Evolutionary conservation across 2,113 vertebrate genomes (phyloP), one percentile per base, ranked within the genome.

Genomic region (Cinclus cinclus): DNA sequence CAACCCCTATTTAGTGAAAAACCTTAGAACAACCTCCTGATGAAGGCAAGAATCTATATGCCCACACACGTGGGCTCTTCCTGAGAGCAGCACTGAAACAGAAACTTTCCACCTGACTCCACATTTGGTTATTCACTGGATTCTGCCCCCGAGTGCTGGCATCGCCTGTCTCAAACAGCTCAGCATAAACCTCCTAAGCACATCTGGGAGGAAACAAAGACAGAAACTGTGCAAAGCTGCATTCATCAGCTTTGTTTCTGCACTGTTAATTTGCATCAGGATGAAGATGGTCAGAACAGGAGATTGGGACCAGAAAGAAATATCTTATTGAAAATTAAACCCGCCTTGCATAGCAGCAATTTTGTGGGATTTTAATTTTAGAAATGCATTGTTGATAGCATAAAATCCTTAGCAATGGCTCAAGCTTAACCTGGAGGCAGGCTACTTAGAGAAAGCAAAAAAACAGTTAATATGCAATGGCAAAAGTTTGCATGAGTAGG

Each of bases 1-100:
- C 80, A 97, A 93, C 86, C 80, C 7, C 2, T 78, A 81, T 81
- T 95, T 95, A 96, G 83, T 63, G 92, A 89, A 93, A 93, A 92
- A 86, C 64, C 79, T 80, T 75, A 90, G 80, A 69, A 75, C 89
- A 87, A 63, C 55, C 82, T 90, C 73, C 86, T 78, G 83, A 59
- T 65, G 83, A 74, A 90, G 76, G 94, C 88, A 92, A 65, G 79
- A 63, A 75, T 78, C 60, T 15, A 22, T 55, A 74, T 92, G 85
- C 88, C 90, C 76, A 92, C 95, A 96, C 59, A 88, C 3, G 5
- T 31, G 85, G 50, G 68, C 37, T 94, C 68, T 93, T 83, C 79
- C 87, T 19, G 68, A 64, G 55, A 86, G 50, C 33, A 79, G 67
- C 37, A 35, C 56, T 68, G 88, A 75, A 88, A 88, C 15, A 83